These are phyloP conservation scores for Drosophila obscura DNA, from an alignment of 1,140 invertebrate species.

Conservation along the genomic window DNA sequence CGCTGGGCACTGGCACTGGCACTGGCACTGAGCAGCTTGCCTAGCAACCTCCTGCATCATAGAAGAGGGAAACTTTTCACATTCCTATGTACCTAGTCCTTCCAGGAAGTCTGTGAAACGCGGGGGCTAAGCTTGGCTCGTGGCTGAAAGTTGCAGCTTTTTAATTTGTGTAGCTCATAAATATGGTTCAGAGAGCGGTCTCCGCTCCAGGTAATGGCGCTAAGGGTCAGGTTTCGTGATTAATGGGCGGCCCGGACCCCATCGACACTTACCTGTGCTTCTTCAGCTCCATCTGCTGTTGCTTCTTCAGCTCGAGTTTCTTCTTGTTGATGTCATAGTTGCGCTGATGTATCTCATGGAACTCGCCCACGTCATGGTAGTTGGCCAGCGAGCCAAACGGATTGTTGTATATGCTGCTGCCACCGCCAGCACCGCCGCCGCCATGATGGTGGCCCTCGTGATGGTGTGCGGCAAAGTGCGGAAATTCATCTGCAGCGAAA, in stretches of 20 bases:
- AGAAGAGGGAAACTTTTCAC: constrained; percentile 41
- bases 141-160: constrained; percentile 59
- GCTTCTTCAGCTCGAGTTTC: constrained; percentile 72
- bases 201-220: neutral
- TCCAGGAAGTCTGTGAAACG: too few species aligned
- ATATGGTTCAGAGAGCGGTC: constrained; percentile 45
- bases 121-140: constrained; percentile 23
- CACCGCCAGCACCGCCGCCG: constrained; percentile 29
- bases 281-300: constrained; percentile 76
- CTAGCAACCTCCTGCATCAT: neutral
- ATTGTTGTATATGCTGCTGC: constrained; percentile 73
- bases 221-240: constrained; percentile 25
- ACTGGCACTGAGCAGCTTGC: constrained; percentile 29
- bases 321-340: constrained; percentile 75
- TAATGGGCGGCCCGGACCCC: constrained; percentile 32
- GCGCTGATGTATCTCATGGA: constrained; percentile 79
- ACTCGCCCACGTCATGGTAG: constrained; percentile 76
- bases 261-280: constrained; percentile 71
- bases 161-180: constrained; percentile 73
- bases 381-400: constrained; percentile 77
- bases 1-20: constrained; percentile 38
- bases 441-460: constrained; percentile 78
- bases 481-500: constrained; percentile 72
- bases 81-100: constrained; percentile 39
- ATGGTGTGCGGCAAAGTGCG: constrained; percentile 73